Percentiles rank a stretch among this genome's conserved stretches.
These are phyloP conservation scores for Bungarus multicinctus DNA, from an alignment of 2,113 vertebrate species.

Conservation along the genomic window DNA sequence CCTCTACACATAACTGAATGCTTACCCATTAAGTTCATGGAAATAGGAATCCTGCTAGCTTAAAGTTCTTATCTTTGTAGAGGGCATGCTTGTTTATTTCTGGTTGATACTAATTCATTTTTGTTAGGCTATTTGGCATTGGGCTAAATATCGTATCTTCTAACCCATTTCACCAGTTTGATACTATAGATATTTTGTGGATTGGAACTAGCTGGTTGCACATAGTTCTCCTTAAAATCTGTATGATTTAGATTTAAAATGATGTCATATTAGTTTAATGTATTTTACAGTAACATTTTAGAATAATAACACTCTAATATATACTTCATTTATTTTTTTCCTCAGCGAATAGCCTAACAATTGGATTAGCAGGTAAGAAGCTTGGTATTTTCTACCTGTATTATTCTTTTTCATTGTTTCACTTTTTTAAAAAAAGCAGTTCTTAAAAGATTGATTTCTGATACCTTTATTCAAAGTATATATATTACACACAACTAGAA, in stretches of 20 bases:
- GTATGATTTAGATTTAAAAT: not conserved
- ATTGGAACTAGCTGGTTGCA: not conserved
- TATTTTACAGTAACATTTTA: not conserved
- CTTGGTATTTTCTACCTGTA: constrained; percentile 23
- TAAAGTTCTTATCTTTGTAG: not conserved
- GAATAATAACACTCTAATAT: not conserved
- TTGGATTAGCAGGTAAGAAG: constrained; percentile 62
- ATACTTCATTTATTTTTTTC: not conserved
- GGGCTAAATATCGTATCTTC: not conserved
- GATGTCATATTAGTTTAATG: not conserved
- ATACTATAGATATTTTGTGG: not conserved
- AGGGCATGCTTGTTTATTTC: not conserved
- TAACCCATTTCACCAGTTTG: not conserved
- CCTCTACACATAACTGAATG: not conserved
- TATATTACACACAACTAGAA: not conserved
- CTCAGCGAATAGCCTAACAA: constrained; percentile 51
- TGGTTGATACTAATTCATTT: not conserved
- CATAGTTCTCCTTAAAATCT: not conserved
- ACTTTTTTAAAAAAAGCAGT: not conserved
- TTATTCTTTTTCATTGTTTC: constrained; percentile 17
- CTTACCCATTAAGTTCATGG: not conserved
- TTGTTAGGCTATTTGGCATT: not conserved
- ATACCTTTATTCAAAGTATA: not conserved
- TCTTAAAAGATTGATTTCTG: not conserved
- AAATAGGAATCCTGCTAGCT: not conserved